Evolutionary conservation across 1,140 invertebrate genomes (phyloP).

Genomic region (Nephila pilipes): DNA sequence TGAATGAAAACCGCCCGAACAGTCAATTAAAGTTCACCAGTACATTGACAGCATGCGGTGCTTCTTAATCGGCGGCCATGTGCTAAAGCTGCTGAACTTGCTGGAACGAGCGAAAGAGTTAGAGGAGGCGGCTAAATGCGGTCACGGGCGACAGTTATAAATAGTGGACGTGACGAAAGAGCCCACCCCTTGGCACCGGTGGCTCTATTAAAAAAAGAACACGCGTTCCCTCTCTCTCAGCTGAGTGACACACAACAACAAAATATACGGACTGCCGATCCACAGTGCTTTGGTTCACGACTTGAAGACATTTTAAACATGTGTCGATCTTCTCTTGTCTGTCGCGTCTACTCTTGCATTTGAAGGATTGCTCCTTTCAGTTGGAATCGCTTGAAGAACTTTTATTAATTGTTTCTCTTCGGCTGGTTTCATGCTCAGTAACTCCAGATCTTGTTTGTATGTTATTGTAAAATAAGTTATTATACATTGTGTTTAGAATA

Average conservation of each 20-base stretch:
- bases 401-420: too few species aligned
- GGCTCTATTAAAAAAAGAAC: background rate
- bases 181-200: constrained; percentile 11
- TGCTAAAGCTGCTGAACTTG: constrained; percentile 50
- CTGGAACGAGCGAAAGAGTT: constrained; percentile 31
- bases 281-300: background rate
- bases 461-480: too few species aligned
- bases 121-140: constrained; percentile 38
- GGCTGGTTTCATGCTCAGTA: too few species aligned
- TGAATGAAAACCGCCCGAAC: too few species aligned
- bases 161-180: constrained; percentile 13
- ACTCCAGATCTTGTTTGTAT: too few species aligned
- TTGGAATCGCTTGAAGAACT: background rate
- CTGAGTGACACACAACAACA: background rate
- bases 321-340: background rate
- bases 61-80: constrained; percentile 33
- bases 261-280: background rate
- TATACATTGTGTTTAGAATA: too few species aligned
- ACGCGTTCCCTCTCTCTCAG: background rate
- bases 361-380: background rate
- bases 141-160: constrained; percentile 29
- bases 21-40: too few species aligned
- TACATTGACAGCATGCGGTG: background rate
- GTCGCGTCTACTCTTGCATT: background rate
- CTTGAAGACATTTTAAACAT: background rate